phyloP scores from a whole-genome alignment of 1,140 invertebrate genomes.

The Gryon sp. region DNA sequence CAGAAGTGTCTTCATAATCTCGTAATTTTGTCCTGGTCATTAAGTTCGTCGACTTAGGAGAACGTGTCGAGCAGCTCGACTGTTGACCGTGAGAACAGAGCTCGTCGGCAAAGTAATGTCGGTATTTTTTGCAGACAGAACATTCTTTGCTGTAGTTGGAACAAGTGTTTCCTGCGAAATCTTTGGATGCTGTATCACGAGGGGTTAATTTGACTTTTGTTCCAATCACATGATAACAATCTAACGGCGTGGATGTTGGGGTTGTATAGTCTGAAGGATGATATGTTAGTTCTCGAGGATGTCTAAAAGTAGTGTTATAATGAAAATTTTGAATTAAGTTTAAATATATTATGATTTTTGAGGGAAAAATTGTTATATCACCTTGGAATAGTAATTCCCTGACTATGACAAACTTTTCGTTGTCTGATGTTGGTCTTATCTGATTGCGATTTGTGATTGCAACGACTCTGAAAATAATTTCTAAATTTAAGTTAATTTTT shows the following conservation, averaged over 20 bases:
- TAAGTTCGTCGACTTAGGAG: constrained; percentile 11
- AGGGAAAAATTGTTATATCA: constrained; percentile 17
- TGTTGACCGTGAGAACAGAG: neutral
- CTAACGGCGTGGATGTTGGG: neutral
- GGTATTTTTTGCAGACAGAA: constrained; percentile 73
- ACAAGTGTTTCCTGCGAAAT: constrained; percentile 13
- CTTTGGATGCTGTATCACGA: constrained; percentile 10
- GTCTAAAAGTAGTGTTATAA: constrained; percentile 10
- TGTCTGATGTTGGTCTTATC: constrained; percentile 70
- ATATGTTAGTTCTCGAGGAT: constrained; percentile 7
- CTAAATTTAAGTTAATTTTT: no score
- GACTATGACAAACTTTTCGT: constrained; percentile 73
- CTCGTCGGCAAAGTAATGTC: constrained; percentile 69
- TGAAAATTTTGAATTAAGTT: neutral
- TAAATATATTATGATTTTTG: neutral
- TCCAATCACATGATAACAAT: constrained; percentile 54
- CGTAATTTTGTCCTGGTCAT: no score
- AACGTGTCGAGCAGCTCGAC: neutral
- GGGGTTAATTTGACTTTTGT: neutral
- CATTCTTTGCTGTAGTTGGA: constrained; percentile 65
- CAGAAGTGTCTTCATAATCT: constrained; percentile 18
- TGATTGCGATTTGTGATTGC: constrained; percentile 60
- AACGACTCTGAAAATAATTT: constrained; percentile 52
- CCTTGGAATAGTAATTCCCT: constrained; percentile 53
- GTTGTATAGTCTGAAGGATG: constrained; percentile 20